Evolutionary conservation across 2,113 vertebrate genomes (phyloP), one percentile per base, ranked within the genome.

Genomic region (Nerophis lumbriciformis): DNA sequence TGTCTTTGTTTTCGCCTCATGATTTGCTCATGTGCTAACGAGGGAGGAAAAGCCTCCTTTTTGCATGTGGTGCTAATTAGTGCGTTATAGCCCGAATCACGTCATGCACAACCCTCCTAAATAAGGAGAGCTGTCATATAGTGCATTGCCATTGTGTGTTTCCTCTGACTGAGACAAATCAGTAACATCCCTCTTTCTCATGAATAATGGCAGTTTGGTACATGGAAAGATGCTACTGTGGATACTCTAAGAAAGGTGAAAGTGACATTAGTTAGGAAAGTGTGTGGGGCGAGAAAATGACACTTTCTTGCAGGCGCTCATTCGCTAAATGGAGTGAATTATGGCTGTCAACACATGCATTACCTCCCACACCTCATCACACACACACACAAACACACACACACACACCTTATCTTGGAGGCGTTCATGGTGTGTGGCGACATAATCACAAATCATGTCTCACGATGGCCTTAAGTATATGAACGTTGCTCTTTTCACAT

Each of bases 261-360:
- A 65, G 37, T 73, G 70, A 76, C 61, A 76, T 76, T 80, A 56
- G 59, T 14, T n/a, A 10, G 35, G 48, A 68, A 58, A 77, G 55
- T 63, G 70, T 50, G 64, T 54, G 56, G 54, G 54, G 66, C 63
- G 62, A 55, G 62, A 74, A 79, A 70, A 78, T 56, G 53, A 57
- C 66, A 59, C 63, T 80, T 71, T 66, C 48, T 45, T 56, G 44
- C 61, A 37, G 57, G 79, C 16, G 73, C 59, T 84, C 68, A 65
- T 78, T 83, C 75, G 55, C 59, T 80, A 79, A 87, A 84, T 83
- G 69, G 75, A 56, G 49, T 77, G 77, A 85, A 76, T 83, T 80
- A 84, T 78, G 62, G 61, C 81, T 75, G 71, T 81, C 72, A 73
- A 66, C 69, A 70, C 69, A 75, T 59, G 68, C 67, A 65, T 77